These are phyloP conservation scores for Tetragnatha montana DNA, from an alignment of 2,888 invertebrate genomes.

Conservation along the genomic window DNA sequence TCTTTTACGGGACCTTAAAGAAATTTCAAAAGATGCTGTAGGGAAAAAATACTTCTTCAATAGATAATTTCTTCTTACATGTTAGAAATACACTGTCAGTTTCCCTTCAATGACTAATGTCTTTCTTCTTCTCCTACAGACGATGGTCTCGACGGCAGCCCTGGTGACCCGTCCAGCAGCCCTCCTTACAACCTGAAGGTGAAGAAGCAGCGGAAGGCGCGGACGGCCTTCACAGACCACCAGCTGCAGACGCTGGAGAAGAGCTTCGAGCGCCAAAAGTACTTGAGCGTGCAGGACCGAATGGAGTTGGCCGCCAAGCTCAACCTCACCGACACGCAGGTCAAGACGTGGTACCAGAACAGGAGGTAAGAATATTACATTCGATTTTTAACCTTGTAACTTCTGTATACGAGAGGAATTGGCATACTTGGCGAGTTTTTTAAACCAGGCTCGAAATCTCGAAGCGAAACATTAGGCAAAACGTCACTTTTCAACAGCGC, in stretches of 20 bases:
- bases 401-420: neutral
- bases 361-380: conserved; percentile 85
- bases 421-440: neutral
- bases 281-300: conserved; percentile 95
- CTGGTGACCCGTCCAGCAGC: conserved; percentile 60
- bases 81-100: no score
- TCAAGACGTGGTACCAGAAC: conserved; percentile 99
- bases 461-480: no score
- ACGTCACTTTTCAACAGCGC: no score
- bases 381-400: neutral
- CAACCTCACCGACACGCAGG: conserved; percentile 98
- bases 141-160: conserved; percentile 60
- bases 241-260: conserved; percentile 94
- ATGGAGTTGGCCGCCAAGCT: conserved; percentile 95
- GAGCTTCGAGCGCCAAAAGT: conserved; percentile 97
- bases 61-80: no score
- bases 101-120: neutral
- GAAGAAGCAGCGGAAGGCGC: conserved; percentile 96
- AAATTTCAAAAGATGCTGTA: no score
- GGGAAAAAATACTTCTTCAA: no score
- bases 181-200: conserved; percentile 68
- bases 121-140: conserved; percentile 22
- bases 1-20: no score
- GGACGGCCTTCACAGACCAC: conserved; percentile 99
- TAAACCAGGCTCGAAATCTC: no score